Percentiles rank a stretch among this genome's conserved stretches.
Evolutionary conservation across 1,140 invertebrate species (phyloP).

Genomic region (Gryon sp.): DNA sequence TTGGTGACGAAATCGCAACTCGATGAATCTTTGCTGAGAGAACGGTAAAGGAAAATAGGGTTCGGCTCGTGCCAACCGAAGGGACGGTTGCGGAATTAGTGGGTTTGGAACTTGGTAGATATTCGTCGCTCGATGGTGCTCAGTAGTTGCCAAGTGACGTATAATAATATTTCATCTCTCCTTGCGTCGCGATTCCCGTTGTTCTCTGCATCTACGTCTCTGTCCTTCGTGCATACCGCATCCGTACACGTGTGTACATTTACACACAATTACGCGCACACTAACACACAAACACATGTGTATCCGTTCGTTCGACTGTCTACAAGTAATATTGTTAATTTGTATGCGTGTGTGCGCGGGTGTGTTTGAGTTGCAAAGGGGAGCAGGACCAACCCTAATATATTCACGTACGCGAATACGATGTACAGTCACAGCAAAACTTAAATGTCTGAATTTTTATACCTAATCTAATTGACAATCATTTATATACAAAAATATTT

Average conservation of each 20-base stretch:
- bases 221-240: conserved; percentile 59
- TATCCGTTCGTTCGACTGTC: conserved; percentile 38
- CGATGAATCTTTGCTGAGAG: conserved; percentile 32
- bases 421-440: conserved; percentile 74
- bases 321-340: conserved; percentile 78
- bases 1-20: conserved; percentile 4
- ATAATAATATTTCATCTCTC: conserved; percentile 78
- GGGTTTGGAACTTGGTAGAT: conserved; percentile 66
- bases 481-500: background rate
- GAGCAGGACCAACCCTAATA: conserved; percentile 76
- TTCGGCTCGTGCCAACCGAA: conserved; percentile 58
- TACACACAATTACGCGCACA: conserved; percentile 66
- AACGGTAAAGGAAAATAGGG: conserved; percentile 27
- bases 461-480: background rate
- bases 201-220: conserved; percentile 65
- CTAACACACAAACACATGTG: conserved; percentile 44
- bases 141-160: conserved; percentile 78
- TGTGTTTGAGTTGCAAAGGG: conserved; percentile 76
- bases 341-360: conserved; percentile 66
- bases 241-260: conserved; percentile 55
- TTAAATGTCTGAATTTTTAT: conserved; percentile 61
- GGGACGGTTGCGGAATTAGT: conserved; percentile 58
- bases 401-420: conserved; percentile 74
- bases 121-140: conserved; percentile 75
- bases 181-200: conserved; percentile 43